phyloP scores from a whole-genome alignment of 2,113 vertebrate species.

The Zingel zingel region DNA sequence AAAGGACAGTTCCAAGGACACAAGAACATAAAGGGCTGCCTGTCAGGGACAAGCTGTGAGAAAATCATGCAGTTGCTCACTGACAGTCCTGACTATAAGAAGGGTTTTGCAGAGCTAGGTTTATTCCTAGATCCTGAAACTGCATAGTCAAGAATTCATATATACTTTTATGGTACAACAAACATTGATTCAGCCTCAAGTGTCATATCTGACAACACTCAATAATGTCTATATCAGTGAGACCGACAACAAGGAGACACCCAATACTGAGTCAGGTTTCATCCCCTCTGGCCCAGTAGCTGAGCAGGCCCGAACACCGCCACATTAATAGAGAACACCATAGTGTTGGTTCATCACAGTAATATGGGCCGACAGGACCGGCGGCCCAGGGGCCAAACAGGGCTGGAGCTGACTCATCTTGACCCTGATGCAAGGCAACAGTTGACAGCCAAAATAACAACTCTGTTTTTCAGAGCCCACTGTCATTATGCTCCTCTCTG shows the following conservation, averaged over 20 bases:
- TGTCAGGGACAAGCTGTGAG: background rate
- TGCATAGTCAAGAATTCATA: conserved; percentile 12
- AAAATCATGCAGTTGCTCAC: background rate
- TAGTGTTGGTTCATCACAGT: conserved; percentile 54
- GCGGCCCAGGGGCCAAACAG: conserved; percentile 38
- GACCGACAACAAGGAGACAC: conserved; percentile 66
- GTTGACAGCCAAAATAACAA: conserved; percentile 66
- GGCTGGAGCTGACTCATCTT: conserved; percentile 59
- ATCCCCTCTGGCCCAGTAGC: conserved; percentile 43
- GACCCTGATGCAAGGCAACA: conserved; percentile 64
- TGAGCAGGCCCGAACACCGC: conserved; percentile 22
- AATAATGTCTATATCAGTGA: conserved; percentile 65
- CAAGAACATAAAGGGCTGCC: background rate
- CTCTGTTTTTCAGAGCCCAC: conserved; percentile 21
- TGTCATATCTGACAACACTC: conserved; percentile 73
- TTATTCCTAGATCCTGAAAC: background rate
- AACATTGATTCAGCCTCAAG: conserved; percentile 64
- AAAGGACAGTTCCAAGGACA: conserved; percentile 52
- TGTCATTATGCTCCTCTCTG: conserved; percentile 3
- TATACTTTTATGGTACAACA: conserved; percentile 34
- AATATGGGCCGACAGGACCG: conserved; percentile 58
- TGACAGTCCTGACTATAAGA: background rate
- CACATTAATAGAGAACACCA: conserved; percentile 53
- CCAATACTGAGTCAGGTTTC: conserved; percentile 68
- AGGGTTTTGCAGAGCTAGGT: background rate